Base-by-base conservation (phyloP, 2,113 vertebrate species). In the Sebastes fasciatus region DNA sequence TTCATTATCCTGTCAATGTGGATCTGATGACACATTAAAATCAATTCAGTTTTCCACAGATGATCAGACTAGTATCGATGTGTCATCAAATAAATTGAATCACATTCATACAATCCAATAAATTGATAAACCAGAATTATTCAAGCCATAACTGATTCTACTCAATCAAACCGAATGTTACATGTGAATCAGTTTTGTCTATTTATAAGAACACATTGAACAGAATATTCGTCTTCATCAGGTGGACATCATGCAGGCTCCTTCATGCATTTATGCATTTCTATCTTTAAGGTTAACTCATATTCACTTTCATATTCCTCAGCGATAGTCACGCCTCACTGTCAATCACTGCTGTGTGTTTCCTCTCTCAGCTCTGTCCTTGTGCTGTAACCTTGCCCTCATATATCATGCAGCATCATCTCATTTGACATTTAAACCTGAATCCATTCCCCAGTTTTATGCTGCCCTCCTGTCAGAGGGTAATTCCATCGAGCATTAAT, bases 401-500 rank as follows among this genome's bases (percentile, higher is more conserved):
- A 65, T 54, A 10, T 43, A 76, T 86, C 85, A 84, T 87, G 84
- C 64, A 48, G 42, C 58, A 48, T 73, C 34, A 85, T 80, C 86
- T 91, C 75, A 75, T 81, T 83, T 90, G 83, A 84, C 86, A 90
- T 84, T 91, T 91, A 58, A 77, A 57, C 80, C 63, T 69, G 45
- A 73, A 83, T 80, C 51, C 71, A 86, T 79, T 83, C 34, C 42
- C 74, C 52, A 66, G 26, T 73, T 52, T 19, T 26, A 49, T 54
- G 55, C 73, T 49, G 45, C 46, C 67, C 61, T 75, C 70, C 62
- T 61, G 72, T 79, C 74, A 43, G 48, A 65, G 74, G 77, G 77
- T 86, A 75, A 89, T 87, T 90, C 34, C 85, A 89, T 92, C 83
- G 86, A 87, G 87, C 75, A 88, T 90, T 90, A 71, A 92, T 90